Percentiles rank a stretch among this genome's conserved stretches.
phyloP scores from a whole-genome alignment of 2,113 vertebrate species.

The Castor canadensis region DNA sequence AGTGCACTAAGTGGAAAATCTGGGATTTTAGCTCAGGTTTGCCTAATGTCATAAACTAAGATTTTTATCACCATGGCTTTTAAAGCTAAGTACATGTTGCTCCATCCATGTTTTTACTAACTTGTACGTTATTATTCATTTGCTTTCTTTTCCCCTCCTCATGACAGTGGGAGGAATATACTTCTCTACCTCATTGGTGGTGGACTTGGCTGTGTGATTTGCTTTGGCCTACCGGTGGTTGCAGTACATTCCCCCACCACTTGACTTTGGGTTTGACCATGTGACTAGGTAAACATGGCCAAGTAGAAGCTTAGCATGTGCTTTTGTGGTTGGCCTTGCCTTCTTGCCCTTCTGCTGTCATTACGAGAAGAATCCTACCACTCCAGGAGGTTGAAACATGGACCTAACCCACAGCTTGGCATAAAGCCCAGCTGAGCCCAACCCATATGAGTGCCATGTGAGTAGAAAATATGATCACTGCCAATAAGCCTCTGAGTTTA shows the following conservation, averaged over 20 bases:
- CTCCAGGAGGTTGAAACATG: neutral
- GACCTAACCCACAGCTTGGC: neutral
- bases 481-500: neutral
- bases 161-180: neutral
- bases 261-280: neutral
- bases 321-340: neutral
- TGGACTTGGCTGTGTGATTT: neutral
- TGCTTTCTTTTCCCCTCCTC: neutral
- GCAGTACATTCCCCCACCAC: neutral
- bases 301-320: neutral
- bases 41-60: neutral
- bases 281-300: neutral
- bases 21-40: constrained; percentile 4
- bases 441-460: neutral
- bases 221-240: neutral
- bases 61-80: neutral
- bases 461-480: neutral
- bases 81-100: constrained; percentile 20
- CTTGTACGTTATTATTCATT: neutral
- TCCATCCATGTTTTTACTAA: neutral
- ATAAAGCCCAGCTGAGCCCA: neutral
- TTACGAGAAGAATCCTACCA: neutral
- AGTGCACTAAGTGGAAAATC: neutral
- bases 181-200: neutral
- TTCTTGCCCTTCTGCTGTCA: neutral